phyloP scores from a whole-genome alignment of 1,140 invertebrate genomes.

The Megalonaias nervosa region DNA sequence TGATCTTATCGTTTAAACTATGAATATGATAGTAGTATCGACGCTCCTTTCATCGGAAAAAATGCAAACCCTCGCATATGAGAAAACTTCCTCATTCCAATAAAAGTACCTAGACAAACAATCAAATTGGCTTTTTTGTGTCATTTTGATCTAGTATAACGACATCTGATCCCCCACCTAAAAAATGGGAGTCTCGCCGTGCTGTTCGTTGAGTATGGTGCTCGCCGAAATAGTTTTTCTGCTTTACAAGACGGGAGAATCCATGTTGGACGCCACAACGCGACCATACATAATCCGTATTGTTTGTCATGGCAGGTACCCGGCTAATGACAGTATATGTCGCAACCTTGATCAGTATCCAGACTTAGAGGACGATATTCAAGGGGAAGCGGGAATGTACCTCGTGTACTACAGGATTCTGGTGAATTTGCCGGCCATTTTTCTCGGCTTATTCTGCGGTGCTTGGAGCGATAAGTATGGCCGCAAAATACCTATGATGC shows the following conservation, averaged over 20 bases:
- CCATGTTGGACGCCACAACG: slow-evolving; percentile 67
- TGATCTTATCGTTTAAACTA: too few species aligned
- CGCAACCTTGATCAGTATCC: slow-evolving; percentile 41
- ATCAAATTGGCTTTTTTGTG: too few species aligned
- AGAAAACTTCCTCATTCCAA: too few species aligned
- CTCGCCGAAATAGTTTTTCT: slow-evolving; percentile 66
- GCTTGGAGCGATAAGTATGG: slow-evolving; percentile 69
- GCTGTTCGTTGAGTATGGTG: slow-evolving; percentile 30
- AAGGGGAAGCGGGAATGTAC: slow-evolving; percentile 55
- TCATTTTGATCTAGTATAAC: too few species aligned
- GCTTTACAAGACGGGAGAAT: slow-evolving; percentile 68
- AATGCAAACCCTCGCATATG: too few species aligned
- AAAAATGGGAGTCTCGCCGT: background rate
- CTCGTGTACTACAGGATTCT: slow-evolving; percentile 66
- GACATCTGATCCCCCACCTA: too few species aligned
- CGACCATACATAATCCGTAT: slow-evolving; percentile 64
- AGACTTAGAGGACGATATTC: slow-evolving; percentile 54
- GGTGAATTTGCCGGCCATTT: slow-evolving; percentile 67
- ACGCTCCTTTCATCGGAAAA: too few species aligned
- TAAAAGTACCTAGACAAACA: too few species aligned
- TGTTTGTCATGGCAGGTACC: slow-evolving; percentile 58
- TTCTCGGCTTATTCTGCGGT: slow-evolving; percentile 68
- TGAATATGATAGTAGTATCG: too few species aligned
- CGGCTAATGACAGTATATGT: slow-evolving; percentile 39
- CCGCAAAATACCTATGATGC: slow-evolving; percentile 69